Conservation (phyloP, 2,113 vertebrate species). For the Canis aureus region DNA sequence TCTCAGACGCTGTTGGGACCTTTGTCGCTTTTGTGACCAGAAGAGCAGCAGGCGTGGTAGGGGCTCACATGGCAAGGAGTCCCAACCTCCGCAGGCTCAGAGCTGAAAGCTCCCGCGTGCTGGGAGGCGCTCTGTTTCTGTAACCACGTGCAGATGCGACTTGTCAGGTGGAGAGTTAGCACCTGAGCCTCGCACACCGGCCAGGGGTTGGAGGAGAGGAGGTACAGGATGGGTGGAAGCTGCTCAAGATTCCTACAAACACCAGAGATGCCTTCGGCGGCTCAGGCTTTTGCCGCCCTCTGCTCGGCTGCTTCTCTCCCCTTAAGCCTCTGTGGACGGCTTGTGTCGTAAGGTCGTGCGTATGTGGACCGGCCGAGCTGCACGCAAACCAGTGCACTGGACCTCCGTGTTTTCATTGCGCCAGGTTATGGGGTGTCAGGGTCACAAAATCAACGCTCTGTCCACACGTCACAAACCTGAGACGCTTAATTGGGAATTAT, state of each 20-base stretch:
- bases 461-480: slow-evolving; percentile 46
- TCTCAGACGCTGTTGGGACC: background rate
- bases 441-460: slow-evolving; percentile 32
- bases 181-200: background rate
- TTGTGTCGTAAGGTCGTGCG: background rate
- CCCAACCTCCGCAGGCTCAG: background rate
- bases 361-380: background rate
- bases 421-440: background rate
- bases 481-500: slow-evolving; percentile 18
- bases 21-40: background rate
- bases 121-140: background rate
- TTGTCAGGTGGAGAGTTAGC: background rate
- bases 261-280: background rate
- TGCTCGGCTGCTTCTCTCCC: background rate
- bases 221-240: background rate
- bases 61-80: background rate
- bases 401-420: background rate
- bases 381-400: background rate
- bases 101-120: no score
- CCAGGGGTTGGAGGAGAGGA: background rate
- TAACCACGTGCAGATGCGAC: background rate
- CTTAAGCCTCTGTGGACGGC: background rate
- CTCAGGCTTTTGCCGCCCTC: background rate
- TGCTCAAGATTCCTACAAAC: background rate
- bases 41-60: background rate